A percentile compares a stretch with the other conserved stretches of the same genome.
Evolutionary conservation across 2,113 vertebrate species (phyloP).

Genomic region (Nothocercus nigrocapillus): DNA sequence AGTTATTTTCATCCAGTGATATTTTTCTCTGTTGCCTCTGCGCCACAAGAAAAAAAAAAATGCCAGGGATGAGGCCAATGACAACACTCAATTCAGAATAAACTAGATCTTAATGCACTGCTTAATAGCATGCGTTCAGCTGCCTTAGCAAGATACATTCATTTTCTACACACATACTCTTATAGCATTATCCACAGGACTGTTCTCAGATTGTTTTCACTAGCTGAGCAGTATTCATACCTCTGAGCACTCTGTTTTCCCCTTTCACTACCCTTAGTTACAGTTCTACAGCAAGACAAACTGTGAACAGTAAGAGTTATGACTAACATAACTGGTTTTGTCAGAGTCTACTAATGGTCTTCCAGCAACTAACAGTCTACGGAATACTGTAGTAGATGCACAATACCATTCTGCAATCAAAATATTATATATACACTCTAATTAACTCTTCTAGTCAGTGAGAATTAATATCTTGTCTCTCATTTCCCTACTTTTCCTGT

Average conservation of each 20-base stretch:
- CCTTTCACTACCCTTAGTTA: neutral
- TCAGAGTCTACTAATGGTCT: neutral
- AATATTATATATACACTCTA: neutral
- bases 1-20: neutral
- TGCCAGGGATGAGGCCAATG: neutral
- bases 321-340: neutral
- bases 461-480: neutral
- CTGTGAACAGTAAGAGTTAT: neutral
- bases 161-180: neutral
- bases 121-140: neutral
- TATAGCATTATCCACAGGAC: neutral
- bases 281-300: neutral
- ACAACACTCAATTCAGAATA: neutral
- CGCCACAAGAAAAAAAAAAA: neutral
- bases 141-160: accelerated
- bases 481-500: neutral
- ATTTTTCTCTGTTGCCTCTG: neutral
- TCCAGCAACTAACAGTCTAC: neutral
- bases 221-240: neutral
- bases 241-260: neutral
- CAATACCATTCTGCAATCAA: neutral
- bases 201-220: neutral
- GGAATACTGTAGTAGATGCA: neutral
- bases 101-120: neutral
- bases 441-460: neutral